Base-by-base conservation (phyloP, 2,888 invertebrate species). In the Lasioglossum oenotherae region DNA sequence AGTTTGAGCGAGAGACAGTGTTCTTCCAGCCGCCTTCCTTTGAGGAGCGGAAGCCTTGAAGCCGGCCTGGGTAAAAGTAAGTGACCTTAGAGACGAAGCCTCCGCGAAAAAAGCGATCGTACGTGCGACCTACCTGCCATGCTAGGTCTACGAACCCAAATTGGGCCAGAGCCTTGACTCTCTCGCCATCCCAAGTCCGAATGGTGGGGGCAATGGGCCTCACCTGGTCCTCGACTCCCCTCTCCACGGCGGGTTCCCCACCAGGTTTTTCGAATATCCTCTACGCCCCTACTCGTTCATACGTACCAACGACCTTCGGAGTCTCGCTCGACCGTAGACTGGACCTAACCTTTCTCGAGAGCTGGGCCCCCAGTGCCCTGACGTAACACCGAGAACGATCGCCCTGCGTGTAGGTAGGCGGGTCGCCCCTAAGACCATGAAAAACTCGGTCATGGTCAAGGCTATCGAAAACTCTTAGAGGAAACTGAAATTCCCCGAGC, bases 161-260 rank as follows among this genome's bases (percentile, higher is more conserved):
- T 93, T 94, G 92, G 94, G 91, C 92, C 93, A 87, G 89, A 89
- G 89, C 93, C 93, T 94, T 93, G 93, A 93, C 93, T 93, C 92
- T 89, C 85, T 27, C 80, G 67, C 31, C 78, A 31, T 60, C 76
- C 64, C 84, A 57, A 79, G 78, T 86, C 72, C 64, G n/a, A 73
- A 71, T 53, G 49, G 69, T 38, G 60, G 57, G 82, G 81, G 74
- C 1, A 12, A n/a, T 53, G 41, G 69, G 67, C 46, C 74, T 57
- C 67, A 46, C 73, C 49, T 64, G 81, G 73, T 49, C 74, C 82
- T 78, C 64, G 23, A 31, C 16, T 27, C 5, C 84, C 67, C 79
- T 82, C 41, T 57, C 75, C 72, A 69, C 53, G 12, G 4, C 31
- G 38, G 31, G 31, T 35, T 69, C 67, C 74, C 77, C 86, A 64